phyloP scores from a whole-genome alignment of 2,888 invertebrate genomes.

The Oconnorella tubifera region DNA sequence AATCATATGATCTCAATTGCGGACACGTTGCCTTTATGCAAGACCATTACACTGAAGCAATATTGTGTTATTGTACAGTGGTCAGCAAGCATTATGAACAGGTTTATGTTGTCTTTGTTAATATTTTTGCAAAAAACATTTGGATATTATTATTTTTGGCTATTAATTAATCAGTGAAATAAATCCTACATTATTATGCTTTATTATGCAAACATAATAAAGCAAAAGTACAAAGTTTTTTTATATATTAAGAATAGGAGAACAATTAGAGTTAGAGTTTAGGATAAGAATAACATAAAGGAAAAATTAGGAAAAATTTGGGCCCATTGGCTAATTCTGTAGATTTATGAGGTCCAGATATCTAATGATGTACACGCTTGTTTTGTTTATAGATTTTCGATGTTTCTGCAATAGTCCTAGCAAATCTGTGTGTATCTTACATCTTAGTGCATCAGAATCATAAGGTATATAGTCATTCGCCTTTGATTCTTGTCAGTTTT shows the following conservation, averaged over 20 bases:
- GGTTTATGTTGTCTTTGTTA: too few relatives aligned
- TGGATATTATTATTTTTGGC: not conserved
- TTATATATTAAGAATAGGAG: too few relatives aligned
- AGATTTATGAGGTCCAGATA: too few relatives aligned
- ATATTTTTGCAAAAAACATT: not conserved
- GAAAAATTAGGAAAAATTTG: too few relatives aligned
- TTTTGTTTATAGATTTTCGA: slow-evolving; percentile 71
- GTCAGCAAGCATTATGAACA: slow-evolving; percentile 89
- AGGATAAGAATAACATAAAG: too few relatives aligned
- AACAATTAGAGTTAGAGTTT: too few relatives aligned
- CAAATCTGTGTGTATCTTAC: slow-evolving; percentile 96
- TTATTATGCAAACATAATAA: too few relatives aligned
- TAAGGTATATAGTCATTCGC: slow-evolving; percentile 61
- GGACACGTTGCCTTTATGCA: slow-evolving; percentile 99
- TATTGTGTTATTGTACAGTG: slow-evolving; percentile 95
- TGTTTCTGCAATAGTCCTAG: slow-evolving; percentile 94
- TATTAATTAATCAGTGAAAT: not conserved
- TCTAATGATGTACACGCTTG: not conserved
- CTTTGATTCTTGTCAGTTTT: not conserved
- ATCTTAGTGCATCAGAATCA: slow-evolving; percentile 99
- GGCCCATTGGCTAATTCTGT: too few relatives aligned
- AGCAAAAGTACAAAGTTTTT: too few relatives aligned
- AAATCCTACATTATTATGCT: not conserved
- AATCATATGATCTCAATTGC: slow-evolving; percentile 94
- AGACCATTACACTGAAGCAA: slow-evolving; percentile 94